Evolutionary conservation across 2,113 vertebrate genomes (phyloP).

Genomic region (Candoia aspera): DNA sequence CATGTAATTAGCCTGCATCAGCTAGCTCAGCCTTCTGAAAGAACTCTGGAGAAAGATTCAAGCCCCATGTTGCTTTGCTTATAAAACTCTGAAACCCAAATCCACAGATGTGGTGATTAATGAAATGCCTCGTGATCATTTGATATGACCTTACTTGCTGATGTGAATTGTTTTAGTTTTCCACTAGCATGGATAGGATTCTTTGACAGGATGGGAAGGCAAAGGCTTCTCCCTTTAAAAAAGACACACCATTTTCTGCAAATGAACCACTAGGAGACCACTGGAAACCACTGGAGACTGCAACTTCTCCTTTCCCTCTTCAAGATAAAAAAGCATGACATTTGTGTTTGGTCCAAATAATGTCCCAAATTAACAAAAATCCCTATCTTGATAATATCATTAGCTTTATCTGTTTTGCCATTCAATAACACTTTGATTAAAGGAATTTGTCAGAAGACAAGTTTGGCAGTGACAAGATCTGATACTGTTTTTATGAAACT

Average conservation of each 20-base stretch:
- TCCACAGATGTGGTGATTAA: conserved; percentile 75
- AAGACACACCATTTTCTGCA: conserved; percentile 58
- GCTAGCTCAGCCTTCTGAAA: conserved; percentile 69
- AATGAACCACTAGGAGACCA: conserved; percentile 55
- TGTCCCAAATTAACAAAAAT: conserved; percentile 35
- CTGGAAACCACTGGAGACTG: conserved; percentile 40
- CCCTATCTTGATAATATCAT: conserved; percentile 25
- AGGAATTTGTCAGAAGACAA: conserved; percentile 62
- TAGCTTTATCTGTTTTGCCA: conserved; percentile 46
- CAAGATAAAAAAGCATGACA: conserved; percentile 57
- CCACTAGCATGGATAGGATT: conserved; percentile 68
- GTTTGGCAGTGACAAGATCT: conserved; percentile 73
- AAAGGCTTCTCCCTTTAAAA: conserved; percentile 64
- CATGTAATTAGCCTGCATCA: conserved; percentile 73
- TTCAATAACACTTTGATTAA: conserved; percentile 68
- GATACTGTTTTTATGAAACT: conserved; percentile 78
- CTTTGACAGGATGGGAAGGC: conserved; percentile 61
- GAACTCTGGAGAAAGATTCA: conserved; percentile 66
- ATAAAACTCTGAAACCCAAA: conserved; percentile 74
- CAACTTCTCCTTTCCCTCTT: conserved; percentile 53
- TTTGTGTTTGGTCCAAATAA: conserved; percentile 54
- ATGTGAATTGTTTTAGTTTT: conserved; percentile 76
- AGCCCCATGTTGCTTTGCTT: conserved; percentile 67
- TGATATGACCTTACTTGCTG: conserved; percentile 69
- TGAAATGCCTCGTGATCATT: conserved; percentile 70